Evolutionary conservation across 2,797 vertebrate species (phyloP), one percentile per base, ranked within the genome.

Genomic region (Alcedo atthis): DNA sequence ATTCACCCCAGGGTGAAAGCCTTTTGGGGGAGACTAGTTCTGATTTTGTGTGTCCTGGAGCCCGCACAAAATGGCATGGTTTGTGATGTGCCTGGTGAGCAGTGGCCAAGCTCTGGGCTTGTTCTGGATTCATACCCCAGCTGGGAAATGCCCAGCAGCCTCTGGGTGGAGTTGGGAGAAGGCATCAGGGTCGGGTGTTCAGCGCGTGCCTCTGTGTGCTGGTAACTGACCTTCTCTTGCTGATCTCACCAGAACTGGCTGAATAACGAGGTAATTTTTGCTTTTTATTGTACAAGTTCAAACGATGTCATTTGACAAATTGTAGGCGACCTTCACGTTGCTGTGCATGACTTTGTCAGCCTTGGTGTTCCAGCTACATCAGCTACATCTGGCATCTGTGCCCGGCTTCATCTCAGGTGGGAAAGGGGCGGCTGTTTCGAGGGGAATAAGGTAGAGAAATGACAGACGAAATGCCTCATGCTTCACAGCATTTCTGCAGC

Each of bases 291-390:
- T 13, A 4, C 25, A 3, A 33, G 53, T 12, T 21, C 30, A 13
- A 14, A 40, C 4, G 0, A 4, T 0, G 8, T 40, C 16, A 1
- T 10, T 21, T 35, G 67, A 10, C 32, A 11, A 15, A 9, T 16
- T 5, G 7, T 1, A 10, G 70, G 13, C 7, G 22, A 2, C 15
- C 48, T 46, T 43, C 20, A 1, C 17, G 0, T 12, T 9, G 54
- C 57, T 12, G 25, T 15, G n/a, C 32, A 2, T 4, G 33, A 66
- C 45, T 48, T 26, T 6, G 8, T 5, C 26, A 15, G 62, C 67
- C 24, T 20, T 8, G 28, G 18, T 7, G 37, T 9, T 28, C 2
- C n/a, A 12, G 85, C 67, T 26, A 2, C 12, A 1, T 3, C 49
- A 62, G 67, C n/a, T 5, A 55, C 63, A 21, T 15, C 63, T 83